Evolutionary conservation across 2,113 vertebrate genomes (phyloP).

Genomic region (Oreotragus oreotragus): DNA sequence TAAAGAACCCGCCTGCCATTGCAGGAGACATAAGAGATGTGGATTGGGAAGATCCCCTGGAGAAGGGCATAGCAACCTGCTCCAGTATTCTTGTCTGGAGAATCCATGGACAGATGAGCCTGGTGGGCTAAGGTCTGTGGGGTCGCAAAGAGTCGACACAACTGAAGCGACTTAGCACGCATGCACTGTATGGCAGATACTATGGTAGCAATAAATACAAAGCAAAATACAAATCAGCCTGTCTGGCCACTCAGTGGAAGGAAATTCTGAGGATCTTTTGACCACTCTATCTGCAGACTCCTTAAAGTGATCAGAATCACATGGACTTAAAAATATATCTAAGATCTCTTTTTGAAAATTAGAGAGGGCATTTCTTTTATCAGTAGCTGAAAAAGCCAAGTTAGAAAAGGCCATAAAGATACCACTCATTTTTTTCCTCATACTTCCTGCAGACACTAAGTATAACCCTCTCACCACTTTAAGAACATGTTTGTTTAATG

Average conservation of each 20-base stretch:
- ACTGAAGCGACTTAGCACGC: not conserved
- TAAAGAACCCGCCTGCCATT: not conserved
- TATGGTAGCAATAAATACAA: not conserved
- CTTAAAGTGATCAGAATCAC: not conserved
- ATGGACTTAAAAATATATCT: not conserved
- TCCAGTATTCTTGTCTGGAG: not conserved
- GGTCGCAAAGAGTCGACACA: not conserved
- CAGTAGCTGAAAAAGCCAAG: not conserved
- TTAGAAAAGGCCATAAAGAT: not conserved
- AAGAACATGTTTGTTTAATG: not conserved
- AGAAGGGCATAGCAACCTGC: not conserved
- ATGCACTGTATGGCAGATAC: not conserved
- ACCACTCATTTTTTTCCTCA: not conserved
- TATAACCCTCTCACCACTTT: not conserved
- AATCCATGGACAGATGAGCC: not conserved
- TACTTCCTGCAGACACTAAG: not conserved
- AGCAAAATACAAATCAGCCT: not conserved
- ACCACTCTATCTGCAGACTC: not conserved
- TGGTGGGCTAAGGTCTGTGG: not conserved
- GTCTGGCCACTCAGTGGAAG: not conserved
- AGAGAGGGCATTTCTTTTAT: constrained; percentile 17
- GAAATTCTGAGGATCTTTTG: not conserved
- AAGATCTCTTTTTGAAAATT: constrained; percentile 4
- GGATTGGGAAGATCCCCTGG: not conserved
- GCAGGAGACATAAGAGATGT: not conserved